Conservation (phyloP, 2,888 invertebrate species). For the Caenorhabditis afra region DNA sequence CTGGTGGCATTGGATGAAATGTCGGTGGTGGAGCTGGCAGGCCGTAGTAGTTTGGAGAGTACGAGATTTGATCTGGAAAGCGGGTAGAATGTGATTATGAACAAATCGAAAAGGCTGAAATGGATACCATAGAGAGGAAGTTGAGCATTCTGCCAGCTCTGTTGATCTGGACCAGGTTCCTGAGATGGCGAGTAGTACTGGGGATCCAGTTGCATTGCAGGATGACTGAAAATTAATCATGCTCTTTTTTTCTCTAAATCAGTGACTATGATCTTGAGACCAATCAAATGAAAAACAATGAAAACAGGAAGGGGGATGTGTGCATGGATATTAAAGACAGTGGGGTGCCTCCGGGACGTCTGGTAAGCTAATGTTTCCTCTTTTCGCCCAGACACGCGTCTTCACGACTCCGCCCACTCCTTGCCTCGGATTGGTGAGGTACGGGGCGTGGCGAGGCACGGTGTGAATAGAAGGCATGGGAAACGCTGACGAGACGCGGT, state of each 20-base stretch:
- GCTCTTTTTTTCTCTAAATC: too few species aligned
- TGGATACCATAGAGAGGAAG: too few species aligned
- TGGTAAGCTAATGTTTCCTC: slow-evolving; percentile 44
- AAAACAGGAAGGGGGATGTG: not conserved
- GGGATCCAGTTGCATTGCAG: too few species aligned
- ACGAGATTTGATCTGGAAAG: slow-evolving; percentile 21
- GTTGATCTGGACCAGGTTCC: too few species aligned
- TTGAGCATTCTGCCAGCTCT: too few species aligned
- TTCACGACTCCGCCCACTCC: slow-evolving; percentile 36
- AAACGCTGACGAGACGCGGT: not conserved
- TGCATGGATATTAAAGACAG: slow-evolving; percentile 19
- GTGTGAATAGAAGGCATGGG: slow-evolving; percentile 21
- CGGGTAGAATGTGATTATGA: not conserved
- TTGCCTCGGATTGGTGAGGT: slow-evolving; percentile 30
- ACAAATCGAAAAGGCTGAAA: too few species aligned
- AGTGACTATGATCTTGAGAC: too few species aligned
- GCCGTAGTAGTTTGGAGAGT: slow-evolving; percentile 15
- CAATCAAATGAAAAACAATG: too few species aligned
- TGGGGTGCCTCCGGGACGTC: not conserved
- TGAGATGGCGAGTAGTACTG: too few species aligned
- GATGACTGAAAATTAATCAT: too few species aligned
- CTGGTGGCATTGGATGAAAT: too few species aligned
- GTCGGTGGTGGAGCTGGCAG: not conserved
- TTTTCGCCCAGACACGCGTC: slow-evolving; percentile 14
- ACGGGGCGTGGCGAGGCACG: slow-evolving; percentile 28